Percentiles rank a stretch among this genome's conserved stretches.
Conservation (phyloP, 2,113 vertebrate species). For the Aptenodytes patagonicus region DNA sequence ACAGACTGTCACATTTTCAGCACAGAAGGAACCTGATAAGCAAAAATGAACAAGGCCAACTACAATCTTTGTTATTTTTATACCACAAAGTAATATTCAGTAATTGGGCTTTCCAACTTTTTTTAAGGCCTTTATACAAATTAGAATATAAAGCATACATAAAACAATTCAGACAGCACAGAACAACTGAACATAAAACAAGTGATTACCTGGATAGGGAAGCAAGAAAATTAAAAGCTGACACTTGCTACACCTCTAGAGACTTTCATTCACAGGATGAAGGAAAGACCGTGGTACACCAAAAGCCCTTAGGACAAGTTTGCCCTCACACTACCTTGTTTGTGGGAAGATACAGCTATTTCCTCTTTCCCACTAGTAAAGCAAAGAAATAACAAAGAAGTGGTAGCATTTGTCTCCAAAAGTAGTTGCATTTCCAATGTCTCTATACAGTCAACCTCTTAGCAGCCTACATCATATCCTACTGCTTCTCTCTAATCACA, state of each 20-base stretch:
- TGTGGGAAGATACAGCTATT: neutral
- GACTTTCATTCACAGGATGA: neutral
- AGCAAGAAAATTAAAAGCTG: neutral
- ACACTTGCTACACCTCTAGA: neutral
- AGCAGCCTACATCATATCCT: neutral
- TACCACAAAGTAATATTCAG: neutral
- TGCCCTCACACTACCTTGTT: neutral
- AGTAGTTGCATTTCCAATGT: neutral
- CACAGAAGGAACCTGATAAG: neutral
- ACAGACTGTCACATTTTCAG: neutral
- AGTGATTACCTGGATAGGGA: neutral
- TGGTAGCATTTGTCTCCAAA: neutral
- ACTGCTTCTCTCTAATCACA: neutral
- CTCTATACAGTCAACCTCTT: neutral
- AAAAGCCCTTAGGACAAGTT: neutral
- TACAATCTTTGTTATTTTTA: neutral
- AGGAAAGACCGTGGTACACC: neutral
- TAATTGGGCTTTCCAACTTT: neutral
- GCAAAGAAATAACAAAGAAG: neutral
- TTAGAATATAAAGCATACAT: neutral
- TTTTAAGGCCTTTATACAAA: neutral
- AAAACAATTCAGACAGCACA: neutral
- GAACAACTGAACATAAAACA: neutral
- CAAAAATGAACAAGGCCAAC: neutral
- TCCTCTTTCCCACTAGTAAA: neutral